phyloP scores from a whole-genome alignment of 2,113 vertebrate species.

The Chrysemys picta region DNA sequence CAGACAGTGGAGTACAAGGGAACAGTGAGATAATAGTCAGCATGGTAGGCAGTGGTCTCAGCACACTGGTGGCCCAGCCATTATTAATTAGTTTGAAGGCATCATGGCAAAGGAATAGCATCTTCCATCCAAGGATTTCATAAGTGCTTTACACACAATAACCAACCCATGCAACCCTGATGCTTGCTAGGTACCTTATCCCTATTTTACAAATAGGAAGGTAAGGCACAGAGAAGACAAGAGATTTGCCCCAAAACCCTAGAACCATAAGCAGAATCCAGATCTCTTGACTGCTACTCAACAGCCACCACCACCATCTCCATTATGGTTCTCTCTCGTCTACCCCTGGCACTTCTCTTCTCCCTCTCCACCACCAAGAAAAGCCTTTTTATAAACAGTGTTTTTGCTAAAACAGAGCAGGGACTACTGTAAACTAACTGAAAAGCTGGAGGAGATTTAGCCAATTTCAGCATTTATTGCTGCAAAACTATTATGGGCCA shows the following conservation, averaged over 20 bases:
- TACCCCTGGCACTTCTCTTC: neutral
- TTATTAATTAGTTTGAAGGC: neutral
- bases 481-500: neutral
- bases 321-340: neutral
- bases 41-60: neutral
- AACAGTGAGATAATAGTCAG: neutral
- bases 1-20: neutral
- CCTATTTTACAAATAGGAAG: neutral
- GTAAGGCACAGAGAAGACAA: fast-evolving
- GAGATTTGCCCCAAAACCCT: neutral
- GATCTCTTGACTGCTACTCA: neutral
- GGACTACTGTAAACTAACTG: neutral
- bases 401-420: slow-evolving; percentile 1
- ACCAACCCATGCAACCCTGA: neutral
- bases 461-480: neutral
- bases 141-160: neutral
- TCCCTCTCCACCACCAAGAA: neutral
- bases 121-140: neutral
- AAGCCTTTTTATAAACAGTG: slow-evolving; percentile 10
- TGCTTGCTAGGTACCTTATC: neutral
- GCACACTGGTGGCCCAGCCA: fast-evolving
- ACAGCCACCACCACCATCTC: neutral
- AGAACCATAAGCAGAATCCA: neutral
- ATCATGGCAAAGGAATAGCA: neutral
- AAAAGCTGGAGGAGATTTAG: neutral